Evolutionary conservation across 2,797 vertebrate genomes (phyloP).

Genomic region (Salmo trutta): DNA sequence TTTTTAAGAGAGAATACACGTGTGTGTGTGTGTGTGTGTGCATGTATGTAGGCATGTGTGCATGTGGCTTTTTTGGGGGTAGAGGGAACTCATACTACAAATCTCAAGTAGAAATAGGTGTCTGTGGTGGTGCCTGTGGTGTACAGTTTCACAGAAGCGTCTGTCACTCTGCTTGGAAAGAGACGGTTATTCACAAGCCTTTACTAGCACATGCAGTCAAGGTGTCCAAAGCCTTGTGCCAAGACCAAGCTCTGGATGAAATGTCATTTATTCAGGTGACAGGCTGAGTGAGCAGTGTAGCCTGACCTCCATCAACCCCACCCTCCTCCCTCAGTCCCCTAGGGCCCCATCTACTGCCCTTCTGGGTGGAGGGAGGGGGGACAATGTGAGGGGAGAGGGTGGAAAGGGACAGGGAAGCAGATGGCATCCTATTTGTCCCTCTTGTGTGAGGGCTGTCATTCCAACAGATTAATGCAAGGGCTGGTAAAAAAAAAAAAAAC

Average conservation of each 20-base stretch:
- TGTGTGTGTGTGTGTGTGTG: background rate
- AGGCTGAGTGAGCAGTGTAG: constrained; percentile 67
- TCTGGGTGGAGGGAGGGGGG: constrained; percentile 25
- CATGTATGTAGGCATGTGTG: background rate
- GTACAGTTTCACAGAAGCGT: constrained; percentile 15
- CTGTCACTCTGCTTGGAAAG: constrained; percentile 22
- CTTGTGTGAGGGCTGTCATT: constrained; percentile 85
- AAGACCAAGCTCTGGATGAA: background rate
- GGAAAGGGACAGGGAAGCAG: constrained; percentile 85
- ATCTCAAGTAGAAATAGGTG: constrained; percentile 31
- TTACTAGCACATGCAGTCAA: constrained; percentile 32
- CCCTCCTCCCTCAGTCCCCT: constrained; percentile 37
- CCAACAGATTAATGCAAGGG: constrained; percentile 90
- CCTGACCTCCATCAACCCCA: constrained; percentile 70
- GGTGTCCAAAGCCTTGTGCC: constrained; percentile 43
- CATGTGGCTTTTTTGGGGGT: background rate
- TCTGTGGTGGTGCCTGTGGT: constrained; percentile 8
- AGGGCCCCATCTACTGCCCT: constrained; percentile 67
- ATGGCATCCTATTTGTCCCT: constrained; percentile 86
- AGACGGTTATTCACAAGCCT: constrained; percentile 34
- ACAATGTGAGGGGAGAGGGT: constrained; percentile 53
- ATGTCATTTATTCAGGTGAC: constrained; percentile 64
- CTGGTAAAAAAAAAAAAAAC: constrained; percentile 65
- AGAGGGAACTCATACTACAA: constrained; percentile 31
- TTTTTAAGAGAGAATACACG: background rate